phyloP scores from a whole-genome alignment of 2,113 vertebrate species.

The Setophaga coronata region DNA sequence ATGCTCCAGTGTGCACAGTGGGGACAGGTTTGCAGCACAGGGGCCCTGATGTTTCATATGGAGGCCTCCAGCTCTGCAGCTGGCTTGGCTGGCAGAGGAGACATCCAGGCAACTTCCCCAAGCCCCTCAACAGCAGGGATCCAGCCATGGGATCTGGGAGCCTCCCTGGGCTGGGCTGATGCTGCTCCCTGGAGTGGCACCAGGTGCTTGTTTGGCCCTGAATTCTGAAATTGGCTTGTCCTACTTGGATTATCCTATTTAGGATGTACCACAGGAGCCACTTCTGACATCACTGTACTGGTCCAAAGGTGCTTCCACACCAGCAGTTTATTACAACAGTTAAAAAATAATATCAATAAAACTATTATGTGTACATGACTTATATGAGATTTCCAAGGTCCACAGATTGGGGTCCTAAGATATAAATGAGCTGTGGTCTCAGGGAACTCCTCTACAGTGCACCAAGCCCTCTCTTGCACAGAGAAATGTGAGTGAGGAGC shows the following conservation, averaged over 20 bases:
- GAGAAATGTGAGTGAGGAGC: rapidly evolving
- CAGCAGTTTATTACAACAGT: not conserved
- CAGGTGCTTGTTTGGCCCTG: not conserved
- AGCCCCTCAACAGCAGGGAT: not conserved
- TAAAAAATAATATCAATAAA: not conserved
- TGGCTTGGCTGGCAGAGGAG: not conserved
- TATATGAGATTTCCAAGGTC: not conserved
- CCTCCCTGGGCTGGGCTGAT: rapidly evolving
- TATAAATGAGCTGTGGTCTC: not conserved
- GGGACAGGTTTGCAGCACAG: not conserved
- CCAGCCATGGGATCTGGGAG: no score
- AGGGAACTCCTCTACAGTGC: not conserved
- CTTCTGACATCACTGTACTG: not conserved
- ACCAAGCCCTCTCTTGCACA: not conserved
- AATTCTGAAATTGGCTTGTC: not conserved
- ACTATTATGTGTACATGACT: not conserved
- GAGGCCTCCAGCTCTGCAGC: not conserved
- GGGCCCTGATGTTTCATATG: not conserved
- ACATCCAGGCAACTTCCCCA: not conserved
- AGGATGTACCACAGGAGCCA: not conserved
- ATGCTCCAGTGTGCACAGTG: not conserved
- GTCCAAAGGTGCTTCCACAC: not conserved
- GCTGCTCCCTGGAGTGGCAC: not conserved
- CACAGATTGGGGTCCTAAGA: not conserved
- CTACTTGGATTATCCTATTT: not conserved